A percentile compares a stretch with the other conserved stretches of the same genome.
These are phyloP conservation scores for Lutraria rhynchaena DNA, from an alignment of 1,140 invertebrate genomes.

Conservation along the genomic window DNA sequence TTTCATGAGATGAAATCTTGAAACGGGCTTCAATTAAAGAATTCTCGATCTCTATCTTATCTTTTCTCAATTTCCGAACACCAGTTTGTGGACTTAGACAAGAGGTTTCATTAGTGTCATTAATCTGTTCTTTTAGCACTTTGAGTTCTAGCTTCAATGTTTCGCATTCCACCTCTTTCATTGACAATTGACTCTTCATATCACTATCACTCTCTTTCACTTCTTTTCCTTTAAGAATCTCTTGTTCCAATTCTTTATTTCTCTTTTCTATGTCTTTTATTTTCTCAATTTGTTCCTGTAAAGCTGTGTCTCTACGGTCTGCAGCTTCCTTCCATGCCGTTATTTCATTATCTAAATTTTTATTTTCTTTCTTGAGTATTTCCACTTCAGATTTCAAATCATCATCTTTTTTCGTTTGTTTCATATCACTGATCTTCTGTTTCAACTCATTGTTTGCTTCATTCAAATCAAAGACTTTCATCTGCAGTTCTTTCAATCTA, in stretches of 20 bases:
- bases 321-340: neutral
- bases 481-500: neutral
- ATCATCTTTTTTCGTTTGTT: neutral
- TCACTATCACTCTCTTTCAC: constrained; percentile 29
- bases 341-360: neutral
- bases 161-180: constrained; percentile 38
- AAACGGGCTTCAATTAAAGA: constrained; percentile 29
- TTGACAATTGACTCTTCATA: constrained; percentile 17
- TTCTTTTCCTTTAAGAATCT: constrained; percentile 9
- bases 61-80: constrained; percentile 32
- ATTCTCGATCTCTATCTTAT: constrained; percentile 55
- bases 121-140: constrained; percentile 22
- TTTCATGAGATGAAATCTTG: constrained; percentile 26
- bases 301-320: neutral
- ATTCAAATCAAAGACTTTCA: neutral
- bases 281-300: constrained; percentile 8
- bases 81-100: constrained; percentile 37
- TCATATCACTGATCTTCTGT: neutral
- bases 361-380: neutral
- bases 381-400: constrained; percentile 10
- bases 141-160: constrained; percentile 28
- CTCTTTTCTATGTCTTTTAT: constrained; percentile 3
- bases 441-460: neutral
- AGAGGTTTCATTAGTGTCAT: constrained; percentile 32
- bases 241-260: constrained; percentile 27